Conservation (phyloP, 2,113 vertebrate genomes). For the Hirundichthys speculiger region DNA sequence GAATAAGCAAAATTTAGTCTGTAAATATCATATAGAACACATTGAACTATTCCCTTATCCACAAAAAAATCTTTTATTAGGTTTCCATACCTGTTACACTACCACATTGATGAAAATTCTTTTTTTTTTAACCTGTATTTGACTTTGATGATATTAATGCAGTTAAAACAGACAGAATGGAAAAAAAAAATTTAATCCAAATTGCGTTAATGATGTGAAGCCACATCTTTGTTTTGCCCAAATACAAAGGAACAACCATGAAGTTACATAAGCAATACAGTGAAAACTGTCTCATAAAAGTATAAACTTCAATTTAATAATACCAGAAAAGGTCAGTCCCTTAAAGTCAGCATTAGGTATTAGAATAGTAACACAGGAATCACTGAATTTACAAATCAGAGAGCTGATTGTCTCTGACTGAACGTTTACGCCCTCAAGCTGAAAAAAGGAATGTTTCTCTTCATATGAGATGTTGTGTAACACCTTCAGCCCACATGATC, state of each 20-base stretch:
- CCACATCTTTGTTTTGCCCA: neutral
- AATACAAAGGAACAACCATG: neutral
- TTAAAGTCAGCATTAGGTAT: neutral
- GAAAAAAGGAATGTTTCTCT: neutral
- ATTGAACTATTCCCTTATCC: no score
- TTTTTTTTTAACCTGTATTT: no score
- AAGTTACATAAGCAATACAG: neutral
- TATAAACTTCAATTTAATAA: no score
- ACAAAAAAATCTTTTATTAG: no score
- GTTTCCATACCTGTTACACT: no score
- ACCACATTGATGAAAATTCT: no score
- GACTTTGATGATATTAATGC: no score
- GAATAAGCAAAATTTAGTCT: neutral
- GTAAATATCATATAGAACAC: neutral
- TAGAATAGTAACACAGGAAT: neutral
- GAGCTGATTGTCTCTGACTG: neutral
- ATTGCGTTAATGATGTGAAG: neutral
- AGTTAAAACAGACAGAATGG: no score
- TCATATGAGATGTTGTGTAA: conserved; percentile 17
- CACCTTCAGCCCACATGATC: conserved; percentile 21
- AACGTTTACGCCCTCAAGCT: neutral
- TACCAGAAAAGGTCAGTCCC: neutral
- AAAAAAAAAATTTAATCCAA: no score
- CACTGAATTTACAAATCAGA: neutral
- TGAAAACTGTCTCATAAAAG: no score